A percentile compares a stretch with the other conserved stretches of the same genome.
Conservation (phyloP, 2,113 vertebrate genomes). For the Mus spicilegus region DNA sequence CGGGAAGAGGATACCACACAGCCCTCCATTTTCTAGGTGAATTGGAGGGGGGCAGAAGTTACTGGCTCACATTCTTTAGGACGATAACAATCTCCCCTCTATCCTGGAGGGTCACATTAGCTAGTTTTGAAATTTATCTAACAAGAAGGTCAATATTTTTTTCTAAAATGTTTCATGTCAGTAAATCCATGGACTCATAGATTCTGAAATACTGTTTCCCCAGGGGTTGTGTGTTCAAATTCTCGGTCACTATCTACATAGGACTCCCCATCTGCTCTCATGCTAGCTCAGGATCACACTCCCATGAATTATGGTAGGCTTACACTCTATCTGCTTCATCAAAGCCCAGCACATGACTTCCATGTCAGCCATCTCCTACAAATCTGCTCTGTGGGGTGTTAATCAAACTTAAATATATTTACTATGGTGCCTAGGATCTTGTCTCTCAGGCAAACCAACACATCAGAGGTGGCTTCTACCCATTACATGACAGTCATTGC, state of each 20-base stretch:
- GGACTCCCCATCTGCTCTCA: background rate
- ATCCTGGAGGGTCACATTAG: background rate
- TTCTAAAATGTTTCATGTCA: slow-evolving; percentile 5
- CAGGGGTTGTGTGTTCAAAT: background rate
- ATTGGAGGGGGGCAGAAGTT: background rate
- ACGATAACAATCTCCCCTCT: background rate
- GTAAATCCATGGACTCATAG: background rate
- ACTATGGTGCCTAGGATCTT: background rate
- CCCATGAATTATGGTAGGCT: background rate
- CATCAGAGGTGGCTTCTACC: background rate
- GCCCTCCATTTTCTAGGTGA: background rate
- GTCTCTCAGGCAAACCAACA: background rate
- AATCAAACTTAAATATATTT: background rate
- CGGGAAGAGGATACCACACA: background rate
- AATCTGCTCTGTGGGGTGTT: background rate
- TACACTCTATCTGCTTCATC: background rate
- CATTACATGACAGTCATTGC: background rate
- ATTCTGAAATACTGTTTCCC: background rate
- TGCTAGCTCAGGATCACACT: background rate
- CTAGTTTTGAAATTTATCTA: slow-evolving; percentile 45
- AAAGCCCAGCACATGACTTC: background rate
- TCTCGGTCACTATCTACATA: background rate
- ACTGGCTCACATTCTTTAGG: background rate
- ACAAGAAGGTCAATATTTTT: slow-evolving; percentile 25
- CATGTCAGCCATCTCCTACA: background rate